phyloP scores from a whole-genome alignment of 2,113 vertebrate genomes.

The Chunga burmeisteri region DNA sequence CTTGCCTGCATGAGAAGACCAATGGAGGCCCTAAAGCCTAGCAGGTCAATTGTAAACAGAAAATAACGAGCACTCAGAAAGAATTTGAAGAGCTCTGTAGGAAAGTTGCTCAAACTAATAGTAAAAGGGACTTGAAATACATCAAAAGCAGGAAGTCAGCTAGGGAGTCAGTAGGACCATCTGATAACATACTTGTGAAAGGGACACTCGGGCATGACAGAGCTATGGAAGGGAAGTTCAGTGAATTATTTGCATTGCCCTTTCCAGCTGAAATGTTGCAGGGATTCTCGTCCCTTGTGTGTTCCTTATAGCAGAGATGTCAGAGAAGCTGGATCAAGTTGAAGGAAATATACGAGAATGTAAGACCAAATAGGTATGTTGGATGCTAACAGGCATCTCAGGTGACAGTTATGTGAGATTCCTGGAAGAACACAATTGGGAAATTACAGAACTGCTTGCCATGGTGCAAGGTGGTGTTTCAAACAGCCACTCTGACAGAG shows the following conservation, averaged over 20 bases:
- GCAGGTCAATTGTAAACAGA: background rate
- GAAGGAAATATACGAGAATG: background rate
- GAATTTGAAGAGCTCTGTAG: background rate
- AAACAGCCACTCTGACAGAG: background rate
- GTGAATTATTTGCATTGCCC: background rate
- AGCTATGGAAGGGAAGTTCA: background rate
- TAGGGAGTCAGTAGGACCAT: background rate
- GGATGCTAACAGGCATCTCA: background rate
- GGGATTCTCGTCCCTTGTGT: background rate
- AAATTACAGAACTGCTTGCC: background rate
- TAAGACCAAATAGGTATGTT: background rate
- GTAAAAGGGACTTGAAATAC: background rate
- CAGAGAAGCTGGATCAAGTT: background rate
- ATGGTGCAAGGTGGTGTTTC: background rate
- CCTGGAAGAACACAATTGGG: background rate
- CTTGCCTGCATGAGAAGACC: background rate
- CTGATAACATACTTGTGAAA: background rate
- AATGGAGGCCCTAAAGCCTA: background rate
- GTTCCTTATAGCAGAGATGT: background rate
- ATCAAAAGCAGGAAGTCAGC: background rate
- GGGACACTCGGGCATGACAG: fast-evolving
- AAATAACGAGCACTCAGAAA: background rate
- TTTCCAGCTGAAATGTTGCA: background rate
- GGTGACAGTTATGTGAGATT: background rate
- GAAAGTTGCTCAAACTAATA: background rate